Evolutionary conservation across 2,888 invertebrate species (phyloP).

Genomic region (Zaprionus obscuricornis): DNA sequence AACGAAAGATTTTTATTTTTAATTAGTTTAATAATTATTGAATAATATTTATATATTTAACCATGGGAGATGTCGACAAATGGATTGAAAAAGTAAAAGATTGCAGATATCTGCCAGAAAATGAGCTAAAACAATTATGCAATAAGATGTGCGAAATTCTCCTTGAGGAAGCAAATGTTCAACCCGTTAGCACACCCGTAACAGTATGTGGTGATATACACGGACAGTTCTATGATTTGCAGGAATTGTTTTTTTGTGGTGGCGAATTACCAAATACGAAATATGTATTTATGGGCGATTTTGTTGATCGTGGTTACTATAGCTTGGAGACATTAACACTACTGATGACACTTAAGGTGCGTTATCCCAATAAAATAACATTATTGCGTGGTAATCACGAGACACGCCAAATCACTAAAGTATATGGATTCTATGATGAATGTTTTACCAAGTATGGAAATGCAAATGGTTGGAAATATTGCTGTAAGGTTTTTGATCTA

Average conservation of each 20-base stretch:
- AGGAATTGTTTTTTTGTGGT: slow-evolving; percentile 97
- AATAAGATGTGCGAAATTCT: slow-evolving; percentile 96
- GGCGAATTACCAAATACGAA: slow-evolving; percentile 99
- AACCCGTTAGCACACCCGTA: slow-evolving; percentile 97
- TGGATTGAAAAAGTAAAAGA: slow-evolving; percentile 97
- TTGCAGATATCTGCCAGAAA: slow-evolving; percentile 99
- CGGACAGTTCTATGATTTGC: slow-evolving; percentile 98
- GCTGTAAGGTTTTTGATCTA: slow-evolving; percentile 98
- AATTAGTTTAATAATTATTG: slow-evolving; percentile 65
- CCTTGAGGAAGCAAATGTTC: slow-evolving; percentile 97
- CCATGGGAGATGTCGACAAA: slow-evolving; percentile 92
- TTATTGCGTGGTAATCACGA: slow-evolving; percentile 98
- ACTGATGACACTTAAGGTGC: slow-evolving; percentile 96
- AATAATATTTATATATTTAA: too few relatives aligned
- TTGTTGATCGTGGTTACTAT: slow-evolving; percentile 99
- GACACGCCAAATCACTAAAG: slow-evolving; percentile 98
- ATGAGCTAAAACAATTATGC: slow-evolving; percentile 97
- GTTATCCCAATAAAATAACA: slow-evolving; percentile 94
- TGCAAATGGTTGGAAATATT: slow-evolving; percentile 98
- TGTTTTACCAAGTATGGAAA: slow-evolving; percentile 99
- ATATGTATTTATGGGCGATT: slow-evolving; percentile 99
- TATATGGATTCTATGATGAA: slow-evolving; percentile 99
- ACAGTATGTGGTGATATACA: slow-evolving; percentile 99
- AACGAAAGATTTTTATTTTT: neutral
- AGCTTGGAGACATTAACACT: slow-evolving; percentile 99